Evolutionary conservation across 2,797 vertebrate species (phyloP), one percentile per base, ranked within the genome.

Genomic region (Poeciliopsis infans): DNA sequence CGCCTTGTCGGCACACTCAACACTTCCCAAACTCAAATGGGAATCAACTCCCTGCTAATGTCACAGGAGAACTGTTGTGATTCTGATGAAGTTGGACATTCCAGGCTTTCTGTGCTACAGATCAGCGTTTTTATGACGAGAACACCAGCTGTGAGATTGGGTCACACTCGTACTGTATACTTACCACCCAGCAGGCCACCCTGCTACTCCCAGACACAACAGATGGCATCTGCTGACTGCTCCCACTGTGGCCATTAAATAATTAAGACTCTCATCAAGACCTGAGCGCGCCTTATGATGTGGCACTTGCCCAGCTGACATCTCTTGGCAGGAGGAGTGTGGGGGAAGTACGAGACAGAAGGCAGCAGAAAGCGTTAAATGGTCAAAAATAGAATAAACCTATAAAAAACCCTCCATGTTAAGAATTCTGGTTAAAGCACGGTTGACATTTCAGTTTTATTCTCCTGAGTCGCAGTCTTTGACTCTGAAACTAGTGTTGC

Each of bases 221-320:
- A 96, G 94, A 95, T 95, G 95, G 94, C 91, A 88, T 92, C 88
- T 90, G 93, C 89, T 89, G 81, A 95, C 92, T 90, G 88, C 91
- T 94, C 94, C 93, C 94, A 90, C 93, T 90, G 93, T 91, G 91
- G 85, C 89, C 89, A 96, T 96, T 96, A 95, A 95, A 96, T 95
- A 94, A 95, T 96, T 95, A 95, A 94, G 93, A 91, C 92, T 92
- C 94, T 95, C 94, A 95, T 95, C 91, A 95, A 94, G 95, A 94
- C 89, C 94, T 91, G 89, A 92, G 86, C 91, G 78, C 83, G 91
- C 91, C 93, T 94, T 93, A 83, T 90, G 89, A 88, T 85, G 90
- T 94, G 94, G 91, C 93, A 83, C 82, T 18, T 5, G 59, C 90
- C 92, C 94, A 94, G 84, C 73, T 82, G 78, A 85, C 83, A 80